These are phyloP conservation scores for Helostoma temminkii DNA, from an alignment of 2,797 vertebrate genomes.

Conservation along the genomic window DNA sequence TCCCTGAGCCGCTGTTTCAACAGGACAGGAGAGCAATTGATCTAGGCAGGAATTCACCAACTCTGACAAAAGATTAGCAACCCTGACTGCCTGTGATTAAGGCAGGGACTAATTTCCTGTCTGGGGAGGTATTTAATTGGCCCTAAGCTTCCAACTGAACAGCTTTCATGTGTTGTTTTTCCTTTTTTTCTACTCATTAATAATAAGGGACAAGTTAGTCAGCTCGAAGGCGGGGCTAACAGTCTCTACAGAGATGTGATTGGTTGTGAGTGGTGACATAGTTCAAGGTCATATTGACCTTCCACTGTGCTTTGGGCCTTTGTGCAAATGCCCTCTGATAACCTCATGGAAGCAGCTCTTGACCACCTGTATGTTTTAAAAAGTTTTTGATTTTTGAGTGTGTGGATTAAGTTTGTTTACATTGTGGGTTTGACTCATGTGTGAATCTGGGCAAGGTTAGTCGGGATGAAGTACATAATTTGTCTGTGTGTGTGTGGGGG, in stretches of 20 bases:
- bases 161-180: slow-evolving; percentile 65
- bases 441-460: slow-evolving; percentile 58
- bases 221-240: slow-evolving; percentile 36
- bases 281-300: slow-evolving; percentile 61
- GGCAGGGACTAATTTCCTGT: slow-evolving; percentile 77
- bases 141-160: slow-evolving; percentile 66
- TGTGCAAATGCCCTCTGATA: slow-evolving; percentile 36
- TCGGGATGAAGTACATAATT: slow-evolving; percentile 50
- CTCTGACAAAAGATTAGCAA: slow-evolving; percentile 81
- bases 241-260: slow-evolving; percentile 40
- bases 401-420: slow-evolving; percentile 54
- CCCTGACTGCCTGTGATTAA: slow-evolving; percentile 80
- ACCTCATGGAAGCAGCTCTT: slow-evolving; percentile 30
- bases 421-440: slow-evolving; percentile 25
- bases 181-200: slow-evolving; percentile 58
- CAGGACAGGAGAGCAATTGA: slow-evolving; percentile 78
- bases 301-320: slow-evolving; percentile 33
- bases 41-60: slow-evolving; percentile 73
- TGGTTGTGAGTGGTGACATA: slow-evolving; percentile 23
- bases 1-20: slow-evolving; percentile 72
- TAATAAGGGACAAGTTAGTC: slow-evolving; percentile 56
- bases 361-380: slow-evolving; percentile 20
- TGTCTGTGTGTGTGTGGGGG: slow-evolving; percentile 27
- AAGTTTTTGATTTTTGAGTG: not conserved
- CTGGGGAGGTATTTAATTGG: slow-evolving; percentile 80